A percentile compares a stretch with the other conserved stretches of the same genome.
Conservation (phyloP, 2,113 vertebrate genomes). For the Hemiscyllium ocellatum region DNA sequence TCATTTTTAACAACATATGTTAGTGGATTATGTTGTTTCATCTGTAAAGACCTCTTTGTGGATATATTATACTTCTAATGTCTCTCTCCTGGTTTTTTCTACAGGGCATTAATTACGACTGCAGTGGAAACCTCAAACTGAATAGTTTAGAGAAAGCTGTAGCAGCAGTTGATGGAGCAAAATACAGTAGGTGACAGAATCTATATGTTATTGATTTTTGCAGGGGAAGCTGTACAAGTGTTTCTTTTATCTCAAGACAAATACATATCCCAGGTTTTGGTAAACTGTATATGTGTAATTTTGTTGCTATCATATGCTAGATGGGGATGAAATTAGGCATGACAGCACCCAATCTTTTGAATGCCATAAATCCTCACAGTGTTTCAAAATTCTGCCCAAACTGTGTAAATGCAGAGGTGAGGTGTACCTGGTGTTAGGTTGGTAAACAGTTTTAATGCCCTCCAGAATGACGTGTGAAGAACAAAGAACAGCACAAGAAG, state of each 20-base stretch:
- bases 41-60: conserved; percentile 23
- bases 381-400: background rate
- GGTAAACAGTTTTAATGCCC: background rate
- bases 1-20: background rate
- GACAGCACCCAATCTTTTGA: background rate
- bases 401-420: background rate
- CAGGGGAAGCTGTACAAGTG: background rate
- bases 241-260: background rate
- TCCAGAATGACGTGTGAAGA: background rate
- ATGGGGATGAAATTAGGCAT: background rate
- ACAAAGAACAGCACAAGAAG: no score
- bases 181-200: conserved; percentile 68
- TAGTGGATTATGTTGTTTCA: background rate
- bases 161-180: conserved; percentile 78
- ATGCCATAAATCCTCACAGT: background rate
- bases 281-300: background rate
- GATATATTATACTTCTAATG: conserved; percentile 4
- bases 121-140: conserved; percentile 85
- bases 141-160: conserved; percentile 77
- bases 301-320: background rate
- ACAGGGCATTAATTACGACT: conserved; percentile 80
- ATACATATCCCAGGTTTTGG: background rate
- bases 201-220: background rate
- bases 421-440: background rate
- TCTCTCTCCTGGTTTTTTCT: conserved; percentile 37